Base-by-base conservation (phyloP, 1,140 invertebrate genomes). In the Lepeophtheirus salmonis region DNA sequence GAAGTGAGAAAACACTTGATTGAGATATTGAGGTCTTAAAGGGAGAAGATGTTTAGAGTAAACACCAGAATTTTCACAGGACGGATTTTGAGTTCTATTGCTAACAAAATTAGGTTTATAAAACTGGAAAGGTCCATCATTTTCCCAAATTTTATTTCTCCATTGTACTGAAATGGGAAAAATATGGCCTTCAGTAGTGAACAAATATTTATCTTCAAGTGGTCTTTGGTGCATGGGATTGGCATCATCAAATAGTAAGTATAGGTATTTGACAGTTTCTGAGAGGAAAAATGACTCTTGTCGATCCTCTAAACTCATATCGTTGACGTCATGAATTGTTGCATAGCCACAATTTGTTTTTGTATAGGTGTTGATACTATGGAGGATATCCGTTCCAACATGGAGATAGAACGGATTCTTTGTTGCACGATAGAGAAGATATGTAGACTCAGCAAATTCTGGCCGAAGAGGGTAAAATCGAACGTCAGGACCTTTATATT, bases 271-370 rank as follows among this genome's bases (percentile, higher is more conserved):
- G 16, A 89, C 91, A 0, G 95, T 98, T 76, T 99, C 95, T 24
- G 91, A 86, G 1, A 99, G 73, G 69, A 98, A 98, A 71, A 99
- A 99, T 2, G 90, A 96, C 70, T 99, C 95, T 94, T 98, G 98
- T 56, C 95, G 77, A 70, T 99, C 94, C 71, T 97, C 92, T 69
- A 94, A 83, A 4, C 83, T 80, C 70, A 95, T 90, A 66, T 92
- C 89, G 21, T 84, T 78, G 0, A 97, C 90, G 73, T 80, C 78
- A 70, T 84, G 82, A 16, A 82, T 73, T 12, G 80, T 83, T 26
- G 79, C 80, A 71, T 79, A 83, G 2, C 81, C 81, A 71, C 80
- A 83, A 70, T 75, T 67, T 16, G 75, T 75, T 70, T 74, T 76
- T 2, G 78, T 73, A 65, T 79, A 69, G 26, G 74, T 70, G 63